Evolutionary conservation across 2,797 vertebrate species (phyloP).

Genomic region (Tadarida brasiliensis): DNA sequence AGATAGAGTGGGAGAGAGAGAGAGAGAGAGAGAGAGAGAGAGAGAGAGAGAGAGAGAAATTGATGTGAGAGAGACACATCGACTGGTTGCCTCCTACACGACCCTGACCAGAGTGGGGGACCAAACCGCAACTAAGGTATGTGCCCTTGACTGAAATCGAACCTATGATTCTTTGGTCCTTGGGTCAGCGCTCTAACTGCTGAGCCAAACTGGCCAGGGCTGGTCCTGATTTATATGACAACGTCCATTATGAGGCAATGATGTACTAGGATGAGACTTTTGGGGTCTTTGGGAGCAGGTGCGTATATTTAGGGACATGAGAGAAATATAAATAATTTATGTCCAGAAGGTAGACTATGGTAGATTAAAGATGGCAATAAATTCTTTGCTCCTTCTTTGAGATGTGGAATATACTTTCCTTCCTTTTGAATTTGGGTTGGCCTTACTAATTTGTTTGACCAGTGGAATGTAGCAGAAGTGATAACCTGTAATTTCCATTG

Average conservation of each 20-base stretch:
- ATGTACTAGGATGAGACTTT: neutral
- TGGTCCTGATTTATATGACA: neutral
- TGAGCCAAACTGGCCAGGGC: no score
- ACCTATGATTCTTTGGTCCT: no score
- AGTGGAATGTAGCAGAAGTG: neutral
- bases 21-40: no score
- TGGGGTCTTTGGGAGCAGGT: neutral
- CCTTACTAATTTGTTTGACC: neutral
- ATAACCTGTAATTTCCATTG: neutral
- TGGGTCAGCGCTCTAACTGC: no score
- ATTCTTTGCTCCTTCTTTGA: slow-evolving; percentile 4
- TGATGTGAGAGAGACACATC: no score
- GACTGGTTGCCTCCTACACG: no score
- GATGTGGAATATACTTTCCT: neutral
- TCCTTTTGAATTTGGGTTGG: neutral
- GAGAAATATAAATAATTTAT: neutral
- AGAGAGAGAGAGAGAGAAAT: no score
- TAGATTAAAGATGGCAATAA: neutral
- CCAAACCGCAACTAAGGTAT: no score
- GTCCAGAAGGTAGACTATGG: neutral
- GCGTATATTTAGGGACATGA: neutral
- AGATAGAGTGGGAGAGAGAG: no score
- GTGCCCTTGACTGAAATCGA: no score
- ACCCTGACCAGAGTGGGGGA: no score
- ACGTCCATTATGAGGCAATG: neutral